phyloP scores from a whole-genome alignment of 2,888 invertebrate species.

The Eucera pruinosa region DNA sequence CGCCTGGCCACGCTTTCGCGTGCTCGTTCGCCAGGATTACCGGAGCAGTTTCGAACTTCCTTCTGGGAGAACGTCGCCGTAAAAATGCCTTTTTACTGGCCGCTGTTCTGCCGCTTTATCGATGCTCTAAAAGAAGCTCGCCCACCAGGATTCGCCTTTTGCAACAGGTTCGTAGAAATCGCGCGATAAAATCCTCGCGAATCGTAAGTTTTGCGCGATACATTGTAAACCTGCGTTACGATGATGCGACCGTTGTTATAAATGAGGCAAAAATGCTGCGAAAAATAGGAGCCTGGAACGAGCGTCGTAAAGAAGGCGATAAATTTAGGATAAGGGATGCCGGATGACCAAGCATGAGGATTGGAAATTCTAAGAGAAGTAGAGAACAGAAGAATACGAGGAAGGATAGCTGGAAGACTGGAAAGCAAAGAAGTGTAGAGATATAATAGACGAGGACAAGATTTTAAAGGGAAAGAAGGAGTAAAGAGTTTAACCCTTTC shows the following conservation, averaged over 20 bases:
- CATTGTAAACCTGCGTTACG: conserved; percentile 2
- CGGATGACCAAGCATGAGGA: no score
- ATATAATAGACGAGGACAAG: no score
- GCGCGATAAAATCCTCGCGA: background rate
- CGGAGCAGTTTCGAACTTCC: conserved; percentile 28
- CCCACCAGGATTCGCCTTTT: conserved; percentile 2
- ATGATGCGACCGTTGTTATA: background rate
- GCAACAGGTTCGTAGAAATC: conserved; percentile 46
- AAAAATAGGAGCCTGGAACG: no score
- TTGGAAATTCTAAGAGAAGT: no score
- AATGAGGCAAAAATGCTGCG: background rate
- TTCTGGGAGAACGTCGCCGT: conserved; percentile 6
- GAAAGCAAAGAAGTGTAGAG: no score
- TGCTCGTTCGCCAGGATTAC: conserved; percentile 35
- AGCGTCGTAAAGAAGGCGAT: no score
- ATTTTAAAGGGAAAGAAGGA: no score
- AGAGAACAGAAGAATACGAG: no score
- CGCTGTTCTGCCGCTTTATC: conserved; percentile 32
- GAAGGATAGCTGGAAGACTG: no score
- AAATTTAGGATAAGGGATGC: no score
- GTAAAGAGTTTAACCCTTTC: no score
- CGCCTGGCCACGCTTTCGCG: conserved; percentile 1
- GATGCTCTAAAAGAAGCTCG: conserved; percentile 29
- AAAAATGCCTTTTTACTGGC: conserved; percentile 39
- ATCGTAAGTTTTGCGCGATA: background rate